Evolutionary conservation across 2,888 invertebrate species (phyloP).

Genomic region (Byasa hedistus): DNA sequence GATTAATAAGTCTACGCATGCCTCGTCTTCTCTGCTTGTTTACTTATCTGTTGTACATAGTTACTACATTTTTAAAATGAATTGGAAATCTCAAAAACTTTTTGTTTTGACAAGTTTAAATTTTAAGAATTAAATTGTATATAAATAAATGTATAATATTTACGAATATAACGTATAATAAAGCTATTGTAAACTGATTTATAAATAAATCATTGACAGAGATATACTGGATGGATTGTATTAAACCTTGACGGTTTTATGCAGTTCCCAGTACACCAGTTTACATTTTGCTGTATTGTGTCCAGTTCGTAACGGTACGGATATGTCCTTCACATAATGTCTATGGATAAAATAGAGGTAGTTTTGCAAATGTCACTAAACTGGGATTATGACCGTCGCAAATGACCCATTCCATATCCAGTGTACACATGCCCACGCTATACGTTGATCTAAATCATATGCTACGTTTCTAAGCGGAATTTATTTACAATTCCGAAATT

Average conservation of each 20-base stretch:
- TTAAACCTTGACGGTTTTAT: constrained; percentile 12
- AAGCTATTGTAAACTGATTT: not conserved
- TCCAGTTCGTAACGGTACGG: constrained; percentile 24
- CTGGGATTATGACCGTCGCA: constrained; percentile 17
- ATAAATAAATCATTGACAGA: constrained; percentile 5
- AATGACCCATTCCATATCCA: constrained; percentile 18
- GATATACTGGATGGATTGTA: constrained; percentile 1
- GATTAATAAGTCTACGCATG: no score
- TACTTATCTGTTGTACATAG: no score
- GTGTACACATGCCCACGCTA: constrained; percentile 1
- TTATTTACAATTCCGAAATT: not conserved
- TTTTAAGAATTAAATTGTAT: no score
- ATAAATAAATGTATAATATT: no score
- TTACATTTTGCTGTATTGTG: constrained; percentile 17
- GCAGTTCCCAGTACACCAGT: not conserved
- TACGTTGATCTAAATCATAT: constrained; percentile 10
- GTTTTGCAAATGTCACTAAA: constrained; percentile 18
- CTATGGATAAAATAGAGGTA: constrained; percentile 6
- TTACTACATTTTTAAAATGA: no score
- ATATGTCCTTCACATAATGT: constrained; percentile 19
- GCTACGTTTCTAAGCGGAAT: not conserved
- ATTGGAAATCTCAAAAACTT: no score
- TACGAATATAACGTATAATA: no score
- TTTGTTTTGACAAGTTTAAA: no score
- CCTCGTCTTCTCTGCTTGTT: no score